Evolutionary conservation across 2,888 invertebrate genomes (phyloP), one percentile per base, ranked within the genome.

Genomic region (Noctuana brunneofusca): DNA sequence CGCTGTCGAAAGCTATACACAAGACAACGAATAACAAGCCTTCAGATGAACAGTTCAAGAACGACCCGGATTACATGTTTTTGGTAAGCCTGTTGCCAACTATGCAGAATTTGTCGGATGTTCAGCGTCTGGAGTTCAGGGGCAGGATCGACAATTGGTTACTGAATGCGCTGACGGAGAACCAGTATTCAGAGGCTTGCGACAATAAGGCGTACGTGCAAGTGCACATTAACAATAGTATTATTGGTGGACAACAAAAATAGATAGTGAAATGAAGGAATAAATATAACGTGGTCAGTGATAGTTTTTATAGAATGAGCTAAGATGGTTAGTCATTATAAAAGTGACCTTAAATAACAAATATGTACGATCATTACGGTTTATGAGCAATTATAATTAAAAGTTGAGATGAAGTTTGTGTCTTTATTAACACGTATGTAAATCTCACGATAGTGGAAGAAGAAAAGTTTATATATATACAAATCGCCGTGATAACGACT

Each of bases 131-230:
- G 22, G 72, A 73, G 35, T 68, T 78, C 11, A 65, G 72, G 12
- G 71, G 73, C 9, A 75, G 70, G 66, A 66, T 78, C 1, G 75
- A 75, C 64, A 70, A 72, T 24, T 75, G 74, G 74, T 52, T 78
- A 16, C 55, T 78, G 41, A 71, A 74, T 9, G 65, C 69, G 1
- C 55, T 69, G 16, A 69, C 66, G 1, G 66, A 67, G 24, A 72
- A 71, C 49, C 66, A 71, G 30, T 56, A 16, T 14, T 22, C 56
- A 12, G 46, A 27, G 12, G 55, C 49, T 1, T 55, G 54, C 20
- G 62, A 63, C 20, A 41, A 2, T 16, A 63, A 63, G 11, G 55
- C 14, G n/a, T 41, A 20, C 5, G 62, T 49, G n/a, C 55, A 56
- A 30, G 16, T 41, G 27, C 62, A 56, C 2, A 56, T 62, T 16